These are phyloP conservation scores for Willowsia nigromaculata DNA, from an alignment of 2,888 invertebrate species.

Conservation along the genomic window DNA sequence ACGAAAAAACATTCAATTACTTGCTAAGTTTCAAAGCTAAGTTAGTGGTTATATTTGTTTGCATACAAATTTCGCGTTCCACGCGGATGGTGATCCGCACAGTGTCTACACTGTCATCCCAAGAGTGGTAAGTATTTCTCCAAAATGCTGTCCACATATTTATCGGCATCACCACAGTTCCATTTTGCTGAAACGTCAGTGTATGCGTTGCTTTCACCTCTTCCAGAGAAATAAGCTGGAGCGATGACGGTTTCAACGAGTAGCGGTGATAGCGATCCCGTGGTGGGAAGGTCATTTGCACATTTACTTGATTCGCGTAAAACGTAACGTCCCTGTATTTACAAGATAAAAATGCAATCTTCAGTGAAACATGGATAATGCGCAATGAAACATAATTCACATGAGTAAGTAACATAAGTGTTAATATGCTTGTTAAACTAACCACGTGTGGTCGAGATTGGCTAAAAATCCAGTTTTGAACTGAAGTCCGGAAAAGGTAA, in stretches of 20 bases:
- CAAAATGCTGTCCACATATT: slow-evolving; percentile 56
- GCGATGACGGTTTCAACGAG: slow-evolving; percentile 23
- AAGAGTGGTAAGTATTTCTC: slow-evolving; percentile 57
- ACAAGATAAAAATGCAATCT: not conserved
- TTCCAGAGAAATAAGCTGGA: slow-evolving; percentile 48
- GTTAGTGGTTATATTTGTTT: not conserved
- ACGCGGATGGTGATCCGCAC: slow-evolving; percentile 56
- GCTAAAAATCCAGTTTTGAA: slow-evolving; percentile 70
- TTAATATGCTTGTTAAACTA: not conserved
- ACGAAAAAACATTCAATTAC: not conserved
- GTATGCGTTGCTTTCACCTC: slow-evolving; percentile 36
- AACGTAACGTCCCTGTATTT: slow-evolving; percentile 60
- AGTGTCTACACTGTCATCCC: slow-evolving; percentile 65
- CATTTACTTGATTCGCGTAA: slow-evolving; percentile 71
- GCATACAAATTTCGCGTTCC: slow-evolving; percentile 53
- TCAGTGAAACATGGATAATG: not conserved
- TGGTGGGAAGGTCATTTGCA: slow-evolving; percentile 54
- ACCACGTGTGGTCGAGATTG: slow-evolving; percentile 66
- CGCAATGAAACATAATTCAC: not conserved
- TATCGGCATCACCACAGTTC: slow-evolving; percentile 26
- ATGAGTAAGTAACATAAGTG: not conserved
- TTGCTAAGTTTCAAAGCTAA: not conserved
- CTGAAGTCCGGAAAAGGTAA: slow-evolving; percentile 63
- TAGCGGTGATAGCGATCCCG: slow-evolving; percentile 45
- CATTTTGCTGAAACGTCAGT: slow-evolving; percentile 54